These are phyloP conservation scores for Tachypleus tridentatus DNA, from an alignment of 1,140 invertebrate species.

Conservation along the genomic window DNA sequence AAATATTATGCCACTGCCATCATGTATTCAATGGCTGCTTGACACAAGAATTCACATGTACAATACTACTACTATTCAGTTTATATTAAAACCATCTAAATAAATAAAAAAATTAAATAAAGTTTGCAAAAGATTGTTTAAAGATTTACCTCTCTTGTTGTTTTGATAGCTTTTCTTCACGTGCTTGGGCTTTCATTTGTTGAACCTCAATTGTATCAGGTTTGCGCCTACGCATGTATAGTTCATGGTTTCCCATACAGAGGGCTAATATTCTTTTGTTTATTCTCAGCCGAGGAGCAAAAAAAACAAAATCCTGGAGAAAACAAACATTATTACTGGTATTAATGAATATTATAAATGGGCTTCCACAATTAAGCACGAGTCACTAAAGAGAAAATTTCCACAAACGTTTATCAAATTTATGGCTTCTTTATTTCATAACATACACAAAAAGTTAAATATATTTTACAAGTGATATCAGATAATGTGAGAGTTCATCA, in stretches of 20 bases:
- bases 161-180: conserved; percentile 63
- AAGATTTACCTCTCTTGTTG: conserved; percentile 26
- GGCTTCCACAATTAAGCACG: too few relatives aligned
- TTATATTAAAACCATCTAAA: neutral
- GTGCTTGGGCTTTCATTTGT: conserved; percentile 96
- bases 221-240: conserved; percentile 92
- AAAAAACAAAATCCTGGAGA: conserved; percentile 88
- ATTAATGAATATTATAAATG: too few relatives aligned
- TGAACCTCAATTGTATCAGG: conserved; percentile 97
- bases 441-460: too few relatives aligned
- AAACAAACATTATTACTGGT: too few relatives aligned
- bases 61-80: neutral
- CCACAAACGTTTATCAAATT: too few relatives aligned
- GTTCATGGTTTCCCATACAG: conserved; percentile 96
- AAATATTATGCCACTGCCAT: too few relatives aligned
- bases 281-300: conserved; percentile 89
- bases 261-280: conserved; percentile 96
- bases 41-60: conserved; percentile 10
- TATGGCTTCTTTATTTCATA: too few relatives aligned
- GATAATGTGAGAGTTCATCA: too few relatives aligned
- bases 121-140: too few relatives aligned
- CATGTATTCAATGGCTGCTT: too few relatives aligned
- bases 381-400: too few relatives aligned
- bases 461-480: too few relatives aligned
- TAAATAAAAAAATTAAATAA: neutral